Conservation (phyloP, 2,888 invertebrate species). For the Spatulosminthurus flaviceps region DNA sequence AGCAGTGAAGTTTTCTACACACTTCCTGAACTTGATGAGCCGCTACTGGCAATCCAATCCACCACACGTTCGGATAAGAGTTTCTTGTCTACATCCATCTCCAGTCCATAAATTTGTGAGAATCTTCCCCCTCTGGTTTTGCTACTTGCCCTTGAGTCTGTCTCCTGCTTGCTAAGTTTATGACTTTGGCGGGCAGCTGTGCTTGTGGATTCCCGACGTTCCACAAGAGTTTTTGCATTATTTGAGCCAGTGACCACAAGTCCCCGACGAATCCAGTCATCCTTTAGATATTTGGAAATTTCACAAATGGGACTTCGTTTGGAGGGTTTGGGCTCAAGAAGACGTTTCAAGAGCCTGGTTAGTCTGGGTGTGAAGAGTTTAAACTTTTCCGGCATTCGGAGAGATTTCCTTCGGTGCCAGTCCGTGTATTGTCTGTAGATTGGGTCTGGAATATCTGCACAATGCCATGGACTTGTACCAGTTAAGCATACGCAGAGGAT, state of each 20-base stretch:
- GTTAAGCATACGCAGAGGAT: constrained; percentile 75
- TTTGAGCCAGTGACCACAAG: not conserved
- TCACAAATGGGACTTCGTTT: constrained; percentile 56
- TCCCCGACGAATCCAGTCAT: constrained; percentile 53
- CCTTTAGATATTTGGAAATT: constrained; percentile 58
- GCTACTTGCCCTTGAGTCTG: constrained; percentile 22
- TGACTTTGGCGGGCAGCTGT: constrained; percentile 18
- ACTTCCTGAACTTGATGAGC: not conserved
- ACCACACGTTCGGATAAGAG: constrained; percentile 26
- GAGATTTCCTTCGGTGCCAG: constrained; percentile 74
- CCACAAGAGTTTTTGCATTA: not conserved
- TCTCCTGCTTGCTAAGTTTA: not conserved
- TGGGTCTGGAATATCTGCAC: constrained; percentile 77
- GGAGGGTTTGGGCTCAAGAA: constrained; percentile 59
- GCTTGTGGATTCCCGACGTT: constrained; percentile 20
- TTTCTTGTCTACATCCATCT: constrained; percentile 29
- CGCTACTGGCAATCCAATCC: constrained; percentile 31
- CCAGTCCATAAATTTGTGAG: constrained; percentile 21
- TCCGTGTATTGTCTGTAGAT: constrained; percentile 75
- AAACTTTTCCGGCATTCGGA: constrained; percentile 71
- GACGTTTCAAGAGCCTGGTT: constrained; percentile 56
- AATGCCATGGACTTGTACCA: constrained; percentile 77
- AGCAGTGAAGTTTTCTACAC: not conserved
- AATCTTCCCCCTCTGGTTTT: not conserved
- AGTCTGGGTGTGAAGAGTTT: constrained; percentile 73